A percentile compares a stretch with the other conserved stretches of the same genome.
These are phyloP conservation scores for Phengaris alcon DNA, from an alignment of 2,888 invertebrate genomes.

Conservation along the genomic window DNA sequence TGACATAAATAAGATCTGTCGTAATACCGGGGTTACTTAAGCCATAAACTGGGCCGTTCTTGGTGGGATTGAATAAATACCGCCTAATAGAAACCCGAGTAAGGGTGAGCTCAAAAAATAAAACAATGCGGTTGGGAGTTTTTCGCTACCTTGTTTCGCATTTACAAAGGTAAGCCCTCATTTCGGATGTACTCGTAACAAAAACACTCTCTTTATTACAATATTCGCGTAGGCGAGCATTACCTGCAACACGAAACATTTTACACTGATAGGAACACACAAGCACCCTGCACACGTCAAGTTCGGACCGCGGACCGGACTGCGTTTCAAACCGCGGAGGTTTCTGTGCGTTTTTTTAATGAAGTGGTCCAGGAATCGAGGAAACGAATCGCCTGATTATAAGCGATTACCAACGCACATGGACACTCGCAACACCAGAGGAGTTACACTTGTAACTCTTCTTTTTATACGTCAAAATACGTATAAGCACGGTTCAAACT, in stretches of 20 bases:
- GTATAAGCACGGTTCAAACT: too few species aligned
- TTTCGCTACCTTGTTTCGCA: constrained; percentile 58
- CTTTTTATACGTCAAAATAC: too few species aligned
- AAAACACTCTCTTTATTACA: constrained; percentile 33
- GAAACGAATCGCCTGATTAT: too few species aligned
- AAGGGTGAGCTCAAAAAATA: constrained; percentile 53
- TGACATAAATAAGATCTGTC: neutral
- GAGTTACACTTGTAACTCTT: too few species aligned
- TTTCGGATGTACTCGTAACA: constrained; percentile 42
- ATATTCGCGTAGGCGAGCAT: constrained; percentile 23
- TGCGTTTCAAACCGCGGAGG: too few species aligned
- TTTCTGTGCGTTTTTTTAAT: too few species aligned
- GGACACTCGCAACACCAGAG: too few species aligned
- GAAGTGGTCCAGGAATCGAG: too few species aligned
- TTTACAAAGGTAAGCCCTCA: constrained; percentile 49
- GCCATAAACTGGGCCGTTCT: neutral
- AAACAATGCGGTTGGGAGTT: constrained; percentile 57
- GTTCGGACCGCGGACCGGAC: too few species aligned
- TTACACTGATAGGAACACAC: constrained; percentile 18
- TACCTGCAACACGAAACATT: constrained; percentile 18
- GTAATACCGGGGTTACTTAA: constrained; percentile 7
- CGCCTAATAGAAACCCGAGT: constrained; percentile 69
- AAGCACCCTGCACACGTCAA: too few species aligned
- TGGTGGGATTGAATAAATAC: constrained; percentile 10
- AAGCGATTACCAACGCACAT: too few species aligned